These are phyloP conservation scores for Cosmopolites sordidus DNA, from an alignment of 2,888 invertebrate species.

Conservation along the genomic window DNA sequence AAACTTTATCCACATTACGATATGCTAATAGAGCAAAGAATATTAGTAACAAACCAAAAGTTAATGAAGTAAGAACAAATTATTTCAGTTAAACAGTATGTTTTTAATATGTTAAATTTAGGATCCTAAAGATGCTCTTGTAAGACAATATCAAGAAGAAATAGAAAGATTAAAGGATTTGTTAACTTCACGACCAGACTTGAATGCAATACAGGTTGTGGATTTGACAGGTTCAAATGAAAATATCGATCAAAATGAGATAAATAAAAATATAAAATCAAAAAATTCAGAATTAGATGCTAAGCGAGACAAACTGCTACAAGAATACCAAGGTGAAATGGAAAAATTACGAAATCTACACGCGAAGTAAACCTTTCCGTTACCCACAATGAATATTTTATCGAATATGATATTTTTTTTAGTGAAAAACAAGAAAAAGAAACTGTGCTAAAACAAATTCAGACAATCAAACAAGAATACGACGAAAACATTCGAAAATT, in stretches of 20 bases:
- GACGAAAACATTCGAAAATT: constrained; percentile 55
- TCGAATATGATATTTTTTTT: background rate
- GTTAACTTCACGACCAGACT: constrained; percentile 45
- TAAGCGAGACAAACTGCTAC: constrained; percentile 45
- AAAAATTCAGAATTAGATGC: constrained; percentile 35
- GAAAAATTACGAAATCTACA: constrained; percentile 45
- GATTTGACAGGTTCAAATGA: constrained; percentile 30
- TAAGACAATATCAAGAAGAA: constrained; percentile 81
- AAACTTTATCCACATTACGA: constrained; percentile 74
- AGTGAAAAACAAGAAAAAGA: constrained; percentile 47
- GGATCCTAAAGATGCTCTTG: constrained; percentile 84
- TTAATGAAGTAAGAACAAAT: constrained; percentile 61
- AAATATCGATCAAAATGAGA: constrained; percentile 27
- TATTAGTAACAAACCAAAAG: constrained; percentile 77
- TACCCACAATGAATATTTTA: background rate
- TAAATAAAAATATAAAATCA: constrained; percentile 30
- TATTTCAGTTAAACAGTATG: background rate
- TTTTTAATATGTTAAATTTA: constrained; percentile 13
- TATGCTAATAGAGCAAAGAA: constrained; percentile 85
- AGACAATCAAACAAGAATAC: constrained; percentile 55
- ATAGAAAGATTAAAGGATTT: constrained; percentile 65
- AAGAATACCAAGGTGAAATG: constrained; percentile 56
- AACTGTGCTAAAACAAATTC: constrained; percentile 46
- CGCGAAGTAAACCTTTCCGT: constrained; percentile 34
- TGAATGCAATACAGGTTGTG: constrained; percentile 36